phyloP scores from a whole-genome alignment of 2,797 vertebrate species.

The Amblyopsis hoosieri region DNA sequence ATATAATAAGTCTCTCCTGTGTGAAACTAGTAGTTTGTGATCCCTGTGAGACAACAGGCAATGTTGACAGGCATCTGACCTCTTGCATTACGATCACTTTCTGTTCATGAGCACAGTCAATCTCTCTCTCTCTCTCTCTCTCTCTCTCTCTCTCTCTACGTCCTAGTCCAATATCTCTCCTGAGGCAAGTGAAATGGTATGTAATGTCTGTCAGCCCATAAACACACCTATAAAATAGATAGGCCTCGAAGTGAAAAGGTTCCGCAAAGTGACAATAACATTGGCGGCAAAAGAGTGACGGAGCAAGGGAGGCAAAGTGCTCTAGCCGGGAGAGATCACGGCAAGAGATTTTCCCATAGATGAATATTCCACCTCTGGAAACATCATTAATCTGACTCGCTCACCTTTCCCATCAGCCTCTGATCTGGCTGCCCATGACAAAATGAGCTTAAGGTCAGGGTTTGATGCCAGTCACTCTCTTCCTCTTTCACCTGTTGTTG shows the following conservation, averaged over 20 bases:
- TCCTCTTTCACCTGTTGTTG: not conserved
- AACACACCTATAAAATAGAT: slow-evolving; percentile 50
- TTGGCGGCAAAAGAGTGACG: slow-evolving; percentile 27
- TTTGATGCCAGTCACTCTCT: slow-evolving; percentile 28
- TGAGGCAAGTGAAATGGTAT: slow-evolving; percentile 32
- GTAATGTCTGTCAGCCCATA: slow-evolving; percentile 40
- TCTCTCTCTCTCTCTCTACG: not conserved
- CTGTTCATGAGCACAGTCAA: not conserved
- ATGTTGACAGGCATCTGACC: no score
- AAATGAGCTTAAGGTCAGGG: slow-evolving; percentile 41
- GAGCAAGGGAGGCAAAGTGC: slow-evolving; percentile 19
- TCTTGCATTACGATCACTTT: not conserved
- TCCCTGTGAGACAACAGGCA: no score
- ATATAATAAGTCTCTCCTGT: not conserved
- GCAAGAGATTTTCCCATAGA: slow-evolving; percentile 43
- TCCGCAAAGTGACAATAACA: slow-evolving; percentile 64
- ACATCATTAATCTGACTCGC: slow-evolving; percentile 55
- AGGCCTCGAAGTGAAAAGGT: slow-evolving; percentile 29
- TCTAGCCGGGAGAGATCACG: slow-evolving; percentile 20
- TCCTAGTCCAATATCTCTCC: slow-evolving; percentile 9
- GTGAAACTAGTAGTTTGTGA: not conserved
- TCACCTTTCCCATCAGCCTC: slow-evolving; percentile 55
- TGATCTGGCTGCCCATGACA: slow-evolving; percentile 22
- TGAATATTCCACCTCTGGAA: slow-evolving; percentile 53
- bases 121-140: not conserved